Conservation (phyloP, 2,113 vertebrate genomes). For the Charadrius vociferus region DNA sequence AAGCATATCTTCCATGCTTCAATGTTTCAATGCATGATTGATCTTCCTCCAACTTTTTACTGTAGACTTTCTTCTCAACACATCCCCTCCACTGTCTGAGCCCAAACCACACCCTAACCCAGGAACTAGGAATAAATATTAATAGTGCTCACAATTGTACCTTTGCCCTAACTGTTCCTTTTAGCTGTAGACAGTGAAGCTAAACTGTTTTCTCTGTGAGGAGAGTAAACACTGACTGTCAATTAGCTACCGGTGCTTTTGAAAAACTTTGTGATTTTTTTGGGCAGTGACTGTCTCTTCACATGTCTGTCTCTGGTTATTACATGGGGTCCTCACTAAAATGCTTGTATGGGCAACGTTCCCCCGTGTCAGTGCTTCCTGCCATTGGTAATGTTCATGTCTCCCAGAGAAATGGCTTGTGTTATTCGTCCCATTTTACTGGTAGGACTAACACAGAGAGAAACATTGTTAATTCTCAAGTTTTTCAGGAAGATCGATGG, state of each 20-base stretch:
- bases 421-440: neutral
- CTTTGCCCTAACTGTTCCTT: neutral
- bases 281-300: neutral
- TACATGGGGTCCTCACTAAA: neutral
- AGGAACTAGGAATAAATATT: neutral
- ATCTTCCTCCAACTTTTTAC: neutral
- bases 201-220: neutral
- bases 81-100: neutral
- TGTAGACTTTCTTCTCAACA: neutral
- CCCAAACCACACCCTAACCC: neutral
- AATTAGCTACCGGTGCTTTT: neutral
- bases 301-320: neutral
- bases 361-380: neutral
- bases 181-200: neutral
- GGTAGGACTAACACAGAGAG: neutral
- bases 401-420: neutral
- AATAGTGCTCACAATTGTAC: neutral
- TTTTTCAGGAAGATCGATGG: neutral
- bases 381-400: fast-evolving
- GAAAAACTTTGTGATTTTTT: neutral
- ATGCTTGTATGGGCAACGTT: neutral
- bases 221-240: neutral
- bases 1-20: neutral
- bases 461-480: neutral
- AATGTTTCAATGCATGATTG: neutral